phyloP scores from a whole-genome alignment of 2,113 vertebrate species.

The Oryzias woworae region DNA sequence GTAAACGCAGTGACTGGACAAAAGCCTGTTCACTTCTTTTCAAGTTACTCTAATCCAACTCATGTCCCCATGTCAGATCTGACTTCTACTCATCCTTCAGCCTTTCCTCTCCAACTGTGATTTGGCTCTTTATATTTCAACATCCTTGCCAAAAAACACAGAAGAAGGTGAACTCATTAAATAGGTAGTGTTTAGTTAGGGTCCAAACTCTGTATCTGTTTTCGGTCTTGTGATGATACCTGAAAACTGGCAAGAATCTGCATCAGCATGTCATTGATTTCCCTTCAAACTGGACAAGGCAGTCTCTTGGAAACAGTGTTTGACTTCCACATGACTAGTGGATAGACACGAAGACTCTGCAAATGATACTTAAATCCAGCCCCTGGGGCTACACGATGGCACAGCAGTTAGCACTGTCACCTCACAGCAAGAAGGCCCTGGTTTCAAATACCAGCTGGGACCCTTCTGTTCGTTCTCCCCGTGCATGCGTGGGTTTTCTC shows the following conservation, averaged over 20 bases:
- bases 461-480: no score
- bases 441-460: no score
- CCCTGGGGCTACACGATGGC: no score
- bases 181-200: conserved; percentile 39
- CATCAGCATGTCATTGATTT: neutral
- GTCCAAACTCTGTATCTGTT: conserved; percentile 54
- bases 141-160: conserved; percentile 21
- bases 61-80: conserved; percentile 29
- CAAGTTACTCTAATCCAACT: conserved; percentile 35
- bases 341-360: no score
- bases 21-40: conserved; percentile 16
- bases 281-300: neutral
- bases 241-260: conserved; percentile 4
- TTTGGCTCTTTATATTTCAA: conserved; percentile 1
- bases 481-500: no score
- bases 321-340: no score
- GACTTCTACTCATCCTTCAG: conserved; percentile 15
- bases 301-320: no score
- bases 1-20: conserved; percentile 28
- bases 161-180: conserved; percentile 21
- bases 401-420: no score
- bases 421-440: no score
- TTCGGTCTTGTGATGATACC: conserved; percentile 13
- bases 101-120: conserved; percentile 12
- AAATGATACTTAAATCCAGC: no score